Percentiles rank a stretch among this genome's conserved stretches.
Conservation (phyloP, 2,113 vertebrate genomes). For the Propithecus coquereli region DNA sequence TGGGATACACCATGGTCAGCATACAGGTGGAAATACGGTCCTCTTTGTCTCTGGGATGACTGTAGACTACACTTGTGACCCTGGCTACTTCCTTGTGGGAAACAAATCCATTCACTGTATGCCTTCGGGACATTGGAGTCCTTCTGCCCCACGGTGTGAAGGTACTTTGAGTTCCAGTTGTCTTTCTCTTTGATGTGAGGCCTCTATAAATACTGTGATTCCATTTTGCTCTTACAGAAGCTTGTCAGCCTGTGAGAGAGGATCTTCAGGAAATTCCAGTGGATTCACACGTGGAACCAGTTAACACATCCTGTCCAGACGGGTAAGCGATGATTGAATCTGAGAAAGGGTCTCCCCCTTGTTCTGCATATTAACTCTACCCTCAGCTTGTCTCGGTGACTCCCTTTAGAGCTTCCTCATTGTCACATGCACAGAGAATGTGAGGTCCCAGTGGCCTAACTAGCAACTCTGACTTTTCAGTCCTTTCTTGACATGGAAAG, state of each 20-base stretch:
- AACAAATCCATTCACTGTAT: slow-evolving; percentile 56
- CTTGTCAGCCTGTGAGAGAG: slow-evolving; percentile 22
- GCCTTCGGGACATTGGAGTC: slow-evolving; percentile 69
- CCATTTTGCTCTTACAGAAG: slow-evolving; percentile 36
- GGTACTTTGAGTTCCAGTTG: slow-evolving; percentile 42
- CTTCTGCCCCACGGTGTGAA: slow-evolving; percentile 48
- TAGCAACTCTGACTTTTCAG: neutral
- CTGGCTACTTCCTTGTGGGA: slow-evolving; percentile 64
- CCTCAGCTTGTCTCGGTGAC: neutral
- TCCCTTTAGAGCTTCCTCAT: neutral
- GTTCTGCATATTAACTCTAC: neutral
- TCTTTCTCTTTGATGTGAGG: neutral
- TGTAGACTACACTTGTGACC: slow-evolving; percentile 66
- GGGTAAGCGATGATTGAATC: slow-evolving; percentile 30
- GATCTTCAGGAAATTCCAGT: neutral
- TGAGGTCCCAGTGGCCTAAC: neutral
- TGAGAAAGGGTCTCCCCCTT: neutral
- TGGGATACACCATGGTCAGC: slow-evolving; percentile 29
- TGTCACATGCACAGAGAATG: neutral
- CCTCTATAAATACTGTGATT: neutral
- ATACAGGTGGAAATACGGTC: neutral
- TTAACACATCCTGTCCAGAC: slow-evolving; percentile 40
- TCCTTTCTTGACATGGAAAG: neutral
- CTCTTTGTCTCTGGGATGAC: slow-evolving; percentile 51
- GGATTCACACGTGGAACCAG: neutral